Percentiles rank a stretch among this genome's conserved stretches.
phyloP scores from a whole-genome alignment of 2,888 invertebrate genomes.

The Athalia rosae region DNA sequence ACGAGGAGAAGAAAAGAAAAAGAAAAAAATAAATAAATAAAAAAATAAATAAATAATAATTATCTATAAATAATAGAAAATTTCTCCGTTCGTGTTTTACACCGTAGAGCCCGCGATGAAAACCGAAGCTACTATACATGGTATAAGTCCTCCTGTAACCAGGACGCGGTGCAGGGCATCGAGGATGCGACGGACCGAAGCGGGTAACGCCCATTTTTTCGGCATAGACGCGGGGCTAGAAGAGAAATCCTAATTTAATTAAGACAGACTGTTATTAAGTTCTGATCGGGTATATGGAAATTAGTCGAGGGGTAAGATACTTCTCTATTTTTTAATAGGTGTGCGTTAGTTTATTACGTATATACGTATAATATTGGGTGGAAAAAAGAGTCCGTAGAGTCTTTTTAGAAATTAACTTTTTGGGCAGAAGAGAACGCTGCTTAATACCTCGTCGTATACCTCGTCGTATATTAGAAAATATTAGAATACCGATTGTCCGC shows the following conservation, averaged over 20 bases:
- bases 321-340: background rate
- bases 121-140: background rate
- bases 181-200: slow-evolving; percentile 42
- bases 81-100: background rate
- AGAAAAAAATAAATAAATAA: too few species aligned
- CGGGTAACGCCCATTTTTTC: slow-evolving; percentile 50
- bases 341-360: too few species aligned
- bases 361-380: too few species aligned
- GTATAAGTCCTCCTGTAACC: too few species aligned
- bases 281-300: slow-evolving; percentile 43
- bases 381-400: too few species aligned
- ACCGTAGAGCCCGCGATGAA: background rate
- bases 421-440: background rate
- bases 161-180: slow-evolving; percentile 13
- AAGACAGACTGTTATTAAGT: slow-evolving; percentile 66
- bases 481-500: slow-evolving; percentile 34
- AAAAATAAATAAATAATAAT: too few species aligned
- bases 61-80: too few species aligned
- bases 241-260: slow-evolving; percentile 71
- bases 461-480: slow-evolving; percentile 3
- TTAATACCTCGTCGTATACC: slow-evolving; percentile 10
- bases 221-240: slow-evolving; percentile 8
- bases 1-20: too few species aligned
- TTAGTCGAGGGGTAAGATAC: slow-evolving; percentile 13
- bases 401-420: too few species aligned